A percentile compares a stretch with the other conserved stretches of the same genome.
Evolutionary conservation across 2,888 invertebrate species (phyloP).

Genomic region (Deilephila porcellus): DNA sequence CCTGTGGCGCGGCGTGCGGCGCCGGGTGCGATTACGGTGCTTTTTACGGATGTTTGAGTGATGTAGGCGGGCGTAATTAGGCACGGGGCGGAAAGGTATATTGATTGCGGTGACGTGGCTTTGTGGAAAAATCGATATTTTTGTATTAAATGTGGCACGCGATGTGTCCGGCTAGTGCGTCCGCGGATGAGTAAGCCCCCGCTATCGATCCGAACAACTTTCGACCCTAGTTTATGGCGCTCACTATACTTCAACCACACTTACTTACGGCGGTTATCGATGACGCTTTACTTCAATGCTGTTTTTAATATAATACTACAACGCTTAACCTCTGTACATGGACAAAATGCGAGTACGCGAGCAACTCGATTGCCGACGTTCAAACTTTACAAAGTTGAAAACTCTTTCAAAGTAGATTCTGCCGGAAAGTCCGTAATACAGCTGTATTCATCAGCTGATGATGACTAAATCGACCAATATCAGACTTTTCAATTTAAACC

Average conservation of each 20-base stretch:
- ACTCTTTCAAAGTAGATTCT: background rate
- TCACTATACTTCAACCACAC: conserved; percentile 66
- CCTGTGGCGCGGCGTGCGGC: conserved; percentile 58
- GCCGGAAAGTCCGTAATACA: too few relatives aligned
- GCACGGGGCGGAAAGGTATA: conserved; percentile 83
- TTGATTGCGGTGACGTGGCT: conserved; percentile 84
- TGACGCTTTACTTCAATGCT: conserved; percentile 54
- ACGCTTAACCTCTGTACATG: conserved; percentile 33
- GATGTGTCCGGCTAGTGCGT: conserved; percentile 78
- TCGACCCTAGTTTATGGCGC: conserved; percentile 75
- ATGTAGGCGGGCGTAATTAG: conserved; percentile 84
- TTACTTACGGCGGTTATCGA: conserved; percentile 56
- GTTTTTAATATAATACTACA: conserved; percentile 55
- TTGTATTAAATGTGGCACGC: conserved; percentile 83
- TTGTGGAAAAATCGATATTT: conserved; percentile 83
- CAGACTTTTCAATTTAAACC: too few relatives aligned
- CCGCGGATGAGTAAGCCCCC: conserved; percentile 73
- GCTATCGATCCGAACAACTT: conserved; percentile 78
- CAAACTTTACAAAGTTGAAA: background rate
- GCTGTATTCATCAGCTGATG: too few relatives aligned
- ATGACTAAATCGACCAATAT: too few relatives aligned
- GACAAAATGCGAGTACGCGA: background rate
- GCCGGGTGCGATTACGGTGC: conserved; percentile 67
- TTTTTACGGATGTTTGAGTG: conserved; percentile 79
- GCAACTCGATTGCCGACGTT: background rate